phyloP scores from a whole-genome alignment of 2,888 invertebrate genomes.

The Rotaria sp. region DNA sequence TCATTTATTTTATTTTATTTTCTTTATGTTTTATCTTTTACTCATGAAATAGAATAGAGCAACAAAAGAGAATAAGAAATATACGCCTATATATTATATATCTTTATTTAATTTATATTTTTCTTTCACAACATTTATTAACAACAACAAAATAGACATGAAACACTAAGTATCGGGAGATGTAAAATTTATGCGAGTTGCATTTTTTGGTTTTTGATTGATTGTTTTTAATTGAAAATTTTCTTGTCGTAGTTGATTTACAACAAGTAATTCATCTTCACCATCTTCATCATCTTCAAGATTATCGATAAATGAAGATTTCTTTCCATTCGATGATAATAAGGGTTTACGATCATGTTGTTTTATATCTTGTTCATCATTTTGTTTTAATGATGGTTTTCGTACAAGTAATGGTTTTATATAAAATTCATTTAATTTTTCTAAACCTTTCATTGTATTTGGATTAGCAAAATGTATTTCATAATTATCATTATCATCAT shows the following conservation, averaged over 20 bases:
- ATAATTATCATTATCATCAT: neutral
- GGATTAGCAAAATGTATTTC: slow-evolving; percentile 33
- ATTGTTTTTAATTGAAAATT: slow-evolving; percentile 10
- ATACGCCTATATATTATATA: neutral
- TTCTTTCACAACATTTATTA: neutral
- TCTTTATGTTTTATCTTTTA: neutral
- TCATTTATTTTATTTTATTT: neutral
- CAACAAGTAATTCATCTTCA: slow-evolving; percentile 31
- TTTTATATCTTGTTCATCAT: neutral
- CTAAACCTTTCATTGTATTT: slow-evolving; percentile 66
- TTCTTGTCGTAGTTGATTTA: neutral
- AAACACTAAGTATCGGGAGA: neutral
- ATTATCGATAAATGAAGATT: neutral
- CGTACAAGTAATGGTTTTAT: slow-evolving; percentile 91
- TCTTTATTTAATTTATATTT: neutral
- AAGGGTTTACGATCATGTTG: slow-evolving; percentile 22
- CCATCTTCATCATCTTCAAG: slow-evolving; percentile 36
- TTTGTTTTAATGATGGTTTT: slow-evolving; percentile 53
- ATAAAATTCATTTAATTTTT: slow-evolving; percentile 81
- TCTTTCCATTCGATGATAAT: neutral
- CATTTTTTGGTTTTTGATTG: neutral
- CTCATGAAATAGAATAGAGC: neutral
- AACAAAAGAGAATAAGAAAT: slow-evolving; percentile 3
- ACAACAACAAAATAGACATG: neutral
- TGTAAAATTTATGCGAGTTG: neutral